A percentile compares a stretch with the other conserved stretches of the same genome.
phyloP scores from a whole-genome alignment of 2,113 vertebrate species.

The Lutjanus erythropterus region DNA sequence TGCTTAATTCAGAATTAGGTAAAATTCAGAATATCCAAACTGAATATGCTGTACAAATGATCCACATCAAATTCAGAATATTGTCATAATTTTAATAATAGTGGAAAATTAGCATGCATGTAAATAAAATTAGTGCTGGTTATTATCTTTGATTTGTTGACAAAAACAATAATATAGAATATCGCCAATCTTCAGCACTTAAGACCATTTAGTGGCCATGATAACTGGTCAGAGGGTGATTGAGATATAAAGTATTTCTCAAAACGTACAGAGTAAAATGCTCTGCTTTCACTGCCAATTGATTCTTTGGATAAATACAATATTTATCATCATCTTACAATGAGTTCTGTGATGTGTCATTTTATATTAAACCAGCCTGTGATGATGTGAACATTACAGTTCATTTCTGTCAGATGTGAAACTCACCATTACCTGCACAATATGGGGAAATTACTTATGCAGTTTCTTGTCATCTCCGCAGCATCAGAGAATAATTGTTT shows the following conservation, averaged over 20 bases:
- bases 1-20: too few relatives aligned
- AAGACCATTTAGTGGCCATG: not conserved
- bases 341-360: not conserved
- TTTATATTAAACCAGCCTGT: conserved; percentile 28
- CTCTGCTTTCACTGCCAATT: conserved; percentile 15
- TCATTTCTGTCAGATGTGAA: conserved; percentile 15
- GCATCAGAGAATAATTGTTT: conserved; percentile 60
- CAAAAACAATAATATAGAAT: not conserved
- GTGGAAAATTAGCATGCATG: too few relatives aligned
- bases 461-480: not conserved
- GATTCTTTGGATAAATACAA: not conserved
- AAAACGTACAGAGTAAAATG: not conserved
- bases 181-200: not conserved
- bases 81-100: too few relatives aligned
- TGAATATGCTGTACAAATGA: too few relatives aligned
- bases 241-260: not conserved
- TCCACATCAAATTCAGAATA: too few relatives aligned
- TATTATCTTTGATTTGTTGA: not conserved
- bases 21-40: too few relatives aligned
- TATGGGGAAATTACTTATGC: not conserved
- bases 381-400: not conserved
- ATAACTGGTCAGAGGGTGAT: not conserved
- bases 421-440: not conserved
- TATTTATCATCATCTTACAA: not conserved
- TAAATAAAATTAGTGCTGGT: too few relatives aligned